These are phyloP conservation scores for Psammodynastes pulverulentus DNA, from an alignment of 2,113 vertebrate genomes.

Conservation along the genomic window DNA sequence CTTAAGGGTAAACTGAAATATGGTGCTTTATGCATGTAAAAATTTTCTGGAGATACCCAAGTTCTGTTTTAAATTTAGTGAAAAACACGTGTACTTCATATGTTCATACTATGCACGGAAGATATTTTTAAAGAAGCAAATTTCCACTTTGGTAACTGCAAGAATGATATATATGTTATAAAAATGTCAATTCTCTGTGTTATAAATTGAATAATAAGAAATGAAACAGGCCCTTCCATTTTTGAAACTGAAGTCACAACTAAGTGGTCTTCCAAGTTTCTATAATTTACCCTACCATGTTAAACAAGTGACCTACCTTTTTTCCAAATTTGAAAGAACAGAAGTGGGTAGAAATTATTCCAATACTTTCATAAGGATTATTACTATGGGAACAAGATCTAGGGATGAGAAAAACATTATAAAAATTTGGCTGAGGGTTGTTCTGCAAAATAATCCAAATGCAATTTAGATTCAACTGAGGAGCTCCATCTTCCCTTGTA, in stretches of 20 bases:
- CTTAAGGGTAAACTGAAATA: slow-evolving; percentile 18
- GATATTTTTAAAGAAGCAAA: background rate
- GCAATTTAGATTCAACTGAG: background rate
- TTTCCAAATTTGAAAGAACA: background rate
- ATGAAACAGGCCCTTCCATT: background rate
- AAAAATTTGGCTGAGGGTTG: background rate
- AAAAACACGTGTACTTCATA: background rate
- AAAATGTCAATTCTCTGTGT: background rate
- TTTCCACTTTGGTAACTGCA: background rate
- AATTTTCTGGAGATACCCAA: background rate
- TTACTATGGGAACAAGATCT: background rate
- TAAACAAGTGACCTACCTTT: background rate
- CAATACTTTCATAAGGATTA: background rate
- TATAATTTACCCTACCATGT: background rate
- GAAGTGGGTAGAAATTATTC: background rate
- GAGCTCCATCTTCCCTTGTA: background rate
- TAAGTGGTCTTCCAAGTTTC: background rate
- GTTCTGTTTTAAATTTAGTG: background rate
- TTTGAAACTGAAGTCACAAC: background rate
- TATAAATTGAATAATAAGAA: background rate
- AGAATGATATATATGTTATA: background rate
- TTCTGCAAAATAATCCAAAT: background rate
- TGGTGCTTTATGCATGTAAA: background rate
- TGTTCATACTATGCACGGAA: background rate
- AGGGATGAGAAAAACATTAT: background rate